Evolutionary conservation across 2,113 vertebrate species (phyloP), one percentile per base, ranked within the genome.

Genomic region (Thinocorus orbignyianus): DNA sequence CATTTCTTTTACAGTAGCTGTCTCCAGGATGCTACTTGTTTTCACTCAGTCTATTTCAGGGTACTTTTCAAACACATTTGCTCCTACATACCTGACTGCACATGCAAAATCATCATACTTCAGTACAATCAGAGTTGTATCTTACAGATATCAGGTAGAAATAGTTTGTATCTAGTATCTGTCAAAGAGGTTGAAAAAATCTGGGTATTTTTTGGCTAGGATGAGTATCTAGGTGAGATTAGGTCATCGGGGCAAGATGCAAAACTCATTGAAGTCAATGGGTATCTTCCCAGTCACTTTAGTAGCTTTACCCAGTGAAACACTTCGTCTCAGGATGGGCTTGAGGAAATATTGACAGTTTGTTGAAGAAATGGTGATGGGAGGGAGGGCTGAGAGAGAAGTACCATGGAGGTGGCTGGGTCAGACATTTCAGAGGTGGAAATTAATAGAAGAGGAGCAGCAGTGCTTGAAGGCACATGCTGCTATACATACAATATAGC

Each of bases 391-490:
- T 80, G 66, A 69, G 70, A 51, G 33, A 2, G 1, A 72, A 69
- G 54, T 70, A 66, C 49, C n/a, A 33, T 0, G 0, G 55, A 83
- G 15, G 54, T 70, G 73, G 66, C 76, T 66, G 15, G 37, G n/a
- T 70, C 76, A 90, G 79, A 54, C 5, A 15, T 78, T 88, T 94
- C 79, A 77, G 60, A 77, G 39, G 66, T 42, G 9, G 71, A 73
- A 86, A 90, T 66, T 92, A 83, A 70, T 93, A 44, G 71, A 80
- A 86, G 62, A 37, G 74, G 51, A 93, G 90, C 80, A 92, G 64
- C 54, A 86, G 76, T 94, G 92, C 88, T 94, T 94, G 96, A 95
- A 93, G 72, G 64, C 46, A 77, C 37, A 13, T 74, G 76, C 68
- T 94, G 16, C 82, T 83, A 3, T 86, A 73, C 54, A 58, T 73